Percentiles rank a stretch among this genome's conserved stretches.
phyloP scores from a whole-genome alignment of 2,888 invertebrate genomes.

The Phanerotoma sp. region DNA sequence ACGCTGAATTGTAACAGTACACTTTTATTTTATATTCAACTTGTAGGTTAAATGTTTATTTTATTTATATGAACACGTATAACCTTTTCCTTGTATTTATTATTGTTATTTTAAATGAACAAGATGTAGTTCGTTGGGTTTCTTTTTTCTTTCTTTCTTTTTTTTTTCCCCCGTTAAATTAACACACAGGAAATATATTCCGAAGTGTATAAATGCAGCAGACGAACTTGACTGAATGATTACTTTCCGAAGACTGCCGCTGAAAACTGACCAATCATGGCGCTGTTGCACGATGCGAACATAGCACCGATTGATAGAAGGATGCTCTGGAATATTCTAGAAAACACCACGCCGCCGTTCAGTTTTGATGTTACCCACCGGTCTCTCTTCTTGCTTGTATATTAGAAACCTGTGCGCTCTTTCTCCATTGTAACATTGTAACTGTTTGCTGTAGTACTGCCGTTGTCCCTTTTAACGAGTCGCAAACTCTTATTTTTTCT shows the following conservation, averaged over 20 bases:
- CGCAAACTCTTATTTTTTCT: neutral
- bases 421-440: neutral
- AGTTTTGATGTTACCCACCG: too few species aligned
- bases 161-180: too few species aligned
- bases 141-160: too few species aligned
- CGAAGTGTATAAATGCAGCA: neutral
- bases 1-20: neutral
- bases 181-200: conserved; percentile 16
- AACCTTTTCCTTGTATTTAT: too few species aligned
- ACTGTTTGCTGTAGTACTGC: neutral
- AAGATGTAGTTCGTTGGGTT: too few species aligned
- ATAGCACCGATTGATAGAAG: conserved; percentile 29
- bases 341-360: conserved; percentile 33
- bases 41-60: conserved; percentile 1
- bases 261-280: conserved; percentile 44
- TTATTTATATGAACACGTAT: too few species aligned
- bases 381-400: too few species aligned
- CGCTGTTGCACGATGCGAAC: conserved; percentile 20
- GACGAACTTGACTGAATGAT: neutral
- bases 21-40: neutral
- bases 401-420: too few species aligned
- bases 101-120: too few species aligned
- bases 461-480: neutral
- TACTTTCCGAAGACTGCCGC: conserved; percentile 29
- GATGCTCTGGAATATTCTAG: conserved; percentile 48